Conservation (phyloP, 1,140 invertebrate genomes). For the Brachionus koreanus region DNA sequence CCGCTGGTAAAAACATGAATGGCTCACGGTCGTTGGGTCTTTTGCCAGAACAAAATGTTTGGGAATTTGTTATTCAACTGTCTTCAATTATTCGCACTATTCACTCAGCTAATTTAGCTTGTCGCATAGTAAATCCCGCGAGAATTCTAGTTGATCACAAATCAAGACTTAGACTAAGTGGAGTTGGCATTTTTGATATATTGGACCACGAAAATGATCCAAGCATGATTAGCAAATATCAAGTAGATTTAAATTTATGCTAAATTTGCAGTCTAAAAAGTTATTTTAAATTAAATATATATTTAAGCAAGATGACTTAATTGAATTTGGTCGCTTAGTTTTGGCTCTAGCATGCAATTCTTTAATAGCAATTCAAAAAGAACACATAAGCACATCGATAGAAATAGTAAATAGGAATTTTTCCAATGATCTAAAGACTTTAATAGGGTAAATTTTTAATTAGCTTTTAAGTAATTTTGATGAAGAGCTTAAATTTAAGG, state of each 20-base stretch:
- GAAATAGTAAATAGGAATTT: conserved; percentile 83
- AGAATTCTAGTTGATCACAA: conserved; percentile 31
- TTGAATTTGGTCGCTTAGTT: conserved; percentile 81
- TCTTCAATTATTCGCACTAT: conserved; percentile 86
- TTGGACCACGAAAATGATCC: conserved; percentile 71
- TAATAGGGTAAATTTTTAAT: conserved; percentile 74
- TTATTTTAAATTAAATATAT: not conserved
- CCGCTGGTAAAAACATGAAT: conserved; percentile 48
- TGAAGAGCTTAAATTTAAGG: not conserved
- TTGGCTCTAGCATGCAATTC: conserved; percentile 84
- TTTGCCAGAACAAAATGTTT: conserved; percentile 82
- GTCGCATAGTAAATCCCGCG: conserved; percentile 29
- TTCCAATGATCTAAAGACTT: conserved; percentile 81
- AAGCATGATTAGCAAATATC: conserved; percentile 69
- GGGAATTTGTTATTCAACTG: conserved; percentile 91
- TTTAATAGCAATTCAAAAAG: conserved; percentile 75
- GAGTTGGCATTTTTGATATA: conserved; percentile 76
- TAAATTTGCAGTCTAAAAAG: not conserved
- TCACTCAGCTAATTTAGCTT: conserved; percentile 71
- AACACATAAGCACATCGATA: conserved; percentile 73
- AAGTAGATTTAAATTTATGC: conserved; percentile 49
- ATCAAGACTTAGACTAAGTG: conserved; percentile 69
- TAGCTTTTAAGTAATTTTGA: not conserved
- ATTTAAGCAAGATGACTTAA: conserved; percentile 79
- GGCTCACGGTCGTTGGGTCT: conserved; percentile 59